Percentiles rank a stretch among this genome's conserved stretches.
Conservation (phyloP, 1,140 invertebrate genomes). For the Hyposmocoma kahamanoa region DNA sequence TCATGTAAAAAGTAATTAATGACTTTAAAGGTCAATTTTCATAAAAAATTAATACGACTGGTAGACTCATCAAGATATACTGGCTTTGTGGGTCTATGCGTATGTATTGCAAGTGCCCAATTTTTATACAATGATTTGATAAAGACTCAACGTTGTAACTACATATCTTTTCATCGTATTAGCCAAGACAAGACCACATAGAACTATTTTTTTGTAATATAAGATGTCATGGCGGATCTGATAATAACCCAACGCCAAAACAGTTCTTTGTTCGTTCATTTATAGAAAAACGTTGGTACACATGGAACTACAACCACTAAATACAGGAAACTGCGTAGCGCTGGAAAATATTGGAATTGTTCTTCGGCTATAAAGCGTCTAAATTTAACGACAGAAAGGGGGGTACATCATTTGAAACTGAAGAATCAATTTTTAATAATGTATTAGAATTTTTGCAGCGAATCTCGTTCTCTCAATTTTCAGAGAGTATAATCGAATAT, state of each 20-base stretch:
- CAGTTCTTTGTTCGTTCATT: neutral
- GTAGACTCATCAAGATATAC: neutral
- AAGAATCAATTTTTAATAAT: neutral
- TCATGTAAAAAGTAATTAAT: neutral
- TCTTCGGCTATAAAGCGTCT: constrained; percentile 5
- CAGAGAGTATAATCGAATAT: constrained; percentile 4
- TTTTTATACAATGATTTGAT: neutral
- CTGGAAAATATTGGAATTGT: constrained; percentile 5
- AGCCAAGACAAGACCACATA: constrained; percentile 7
- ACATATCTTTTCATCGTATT: neutral
- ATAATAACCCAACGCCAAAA: constrained; percentile 5
- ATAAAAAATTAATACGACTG: neutral
- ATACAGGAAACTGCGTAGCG: constrained; percentile 4
- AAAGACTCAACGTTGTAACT: neutral
- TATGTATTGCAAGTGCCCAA: constrained; percentile 3
- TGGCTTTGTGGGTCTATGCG: constrained; percentile 1
- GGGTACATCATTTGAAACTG: neutral
- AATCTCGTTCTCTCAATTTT: neutral
- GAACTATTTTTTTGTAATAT: constrained; percentile 8
- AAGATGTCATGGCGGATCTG: constrained; percentile 1
- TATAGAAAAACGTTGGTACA: constrained; percentile 6
- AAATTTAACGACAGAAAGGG: constrained; percentile 1
- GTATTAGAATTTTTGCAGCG: neutral
- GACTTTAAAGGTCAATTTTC: neutral
- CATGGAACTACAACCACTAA: neutral